Base-by-base conservation (phyloP, 2,113 vertebrate genomes). In the Ranitomeya imitator region DNA sequence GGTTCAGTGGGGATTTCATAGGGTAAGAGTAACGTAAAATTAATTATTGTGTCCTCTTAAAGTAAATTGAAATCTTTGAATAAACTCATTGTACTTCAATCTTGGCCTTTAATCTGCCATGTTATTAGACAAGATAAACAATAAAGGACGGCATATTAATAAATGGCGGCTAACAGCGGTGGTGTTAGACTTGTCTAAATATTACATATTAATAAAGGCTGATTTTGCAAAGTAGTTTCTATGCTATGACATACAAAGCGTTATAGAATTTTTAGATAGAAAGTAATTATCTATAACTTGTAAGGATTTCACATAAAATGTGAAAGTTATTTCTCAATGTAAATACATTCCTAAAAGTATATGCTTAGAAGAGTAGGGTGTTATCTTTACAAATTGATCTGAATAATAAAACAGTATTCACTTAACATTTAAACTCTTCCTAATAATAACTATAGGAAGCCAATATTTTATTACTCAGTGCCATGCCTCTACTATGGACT, bases 81-180 rank as follows among this genome's bases (percentile, higher is more conserved):
- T 54, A 15, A 69, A 51, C 63, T 69, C n/a, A 14, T 21, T 69
- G 21, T 26, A 67, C 61, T 83, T n/a, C 21, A 54, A 55, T 18
- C 55, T 55, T 84, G 71, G 51, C 63, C 82, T 84, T 84, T 84
- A 84, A 84, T 84, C 21, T 84, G 45, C 63, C 21, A 55, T 54
- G 51, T 84, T 71, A 71, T 84, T 84, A 84, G 16, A 71, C 45
- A 65, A 67, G 79, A 83, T 67, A 67, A 67, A 54, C 81, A 71
- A 69, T 26, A 31, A 55, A 69, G 55, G 37, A 84, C 18, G 54
- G 45, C 57, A 83, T 54, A 69, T 54, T 83, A 69, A 54, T 83
- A 69, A 83, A 83, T 26, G n/a, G 37, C 51, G 13, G 11, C 16
- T 18, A 71, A 84, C 63, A 84, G 45, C 82, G 71, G 51, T 54